These are phyloP conservation scores for Cosmorhoe ocellata DNA, from an alignment of 2,888 invertebrate genomes.

Conservation along the genomic window DNA sequence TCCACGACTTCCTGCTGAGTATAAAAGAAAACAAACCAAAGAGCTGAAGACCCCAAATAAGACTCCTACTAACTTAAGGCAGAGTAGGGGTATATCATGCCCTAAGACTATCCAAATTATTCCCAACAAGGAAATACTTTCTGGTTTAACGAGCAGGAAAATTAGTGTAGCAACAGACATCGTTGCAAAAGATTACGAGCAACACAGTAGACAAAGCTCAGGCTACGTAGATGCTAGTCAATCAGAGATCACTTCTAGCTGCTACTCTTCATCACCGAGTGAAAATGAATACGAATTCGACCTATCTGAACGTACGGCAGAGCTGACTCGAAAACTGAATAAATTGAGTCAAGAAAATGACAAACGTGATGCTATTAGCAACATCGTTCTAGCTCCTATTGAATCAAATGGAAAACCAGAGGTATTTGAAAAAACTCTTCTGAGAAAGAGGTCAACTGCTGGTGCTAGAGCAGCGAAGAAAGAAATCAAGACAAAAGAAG, in stretches of 20 bases:
- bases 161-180: constrained; percentile 46
- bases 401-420: constrained; percentile 37
- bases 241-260: constrained; percentile 78
- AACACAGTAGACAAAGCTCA: constrained; percentile 67
- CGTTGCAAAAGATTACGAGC: constrained; percentile 44
- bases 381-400: constrained; percentile 53
- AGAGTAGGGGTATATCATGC: constrained; percentile 71
- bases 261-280: constrained; percentile 77
- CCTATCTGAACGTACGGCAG: constrained; percentile 71
- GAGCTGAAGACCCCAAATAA: constrained; percentile 81
- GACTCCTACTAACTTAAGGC: constrained; percentile 63
- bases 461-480: constrained; percentile 46
- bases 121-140: constrained; percentile 76
- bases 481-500: constrained; percentile 43
- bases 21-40: constrained; percentile 63
- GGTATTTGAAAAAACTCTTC: constrained; percentile 46
- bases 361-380: constrained; percentile 51
- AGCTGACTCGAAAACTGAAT: constrained; percentile 69
- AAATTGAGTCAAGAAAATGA: constrained; percentile 68
- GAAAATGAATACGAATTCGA: constrained; percentile 80
- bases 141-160: constrained; percentile 71
- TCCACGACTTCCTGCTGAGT: constrained; percentile 60
- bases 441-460: constrained; percentile 59
- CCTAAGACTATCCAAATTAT: constrained; percentile 80
- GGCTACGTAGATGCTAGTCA: constrained; percentile 79